Base-by-base conservation (phyloP, 2,888 invertebrate genomes). In the Conistra vaccinii region DNA sequence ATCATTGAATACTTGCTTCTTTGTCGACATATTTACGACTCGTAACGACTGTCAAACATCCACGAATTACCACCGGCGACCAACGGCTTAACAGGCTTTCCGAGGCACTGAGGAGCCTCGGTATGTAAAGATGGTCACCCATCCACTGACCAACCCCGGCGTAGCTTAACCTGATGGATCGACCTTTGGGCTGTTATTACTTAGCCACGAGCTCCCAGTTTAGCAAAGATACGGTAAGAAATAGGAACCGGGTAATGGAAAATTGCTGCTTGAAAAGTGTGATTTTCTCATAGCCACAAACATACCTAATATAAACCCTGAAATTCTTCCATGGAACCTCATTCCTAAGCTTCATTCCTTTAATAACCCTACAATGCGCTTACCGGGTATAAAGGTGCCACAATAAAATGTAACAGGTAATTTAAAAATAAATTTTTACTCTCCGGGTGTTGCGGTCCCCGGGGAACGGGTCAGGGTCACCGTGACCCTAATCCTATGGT, bases 401-500 rank as follows among this genome's bases (percentile, higher is more conserved):
- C 74, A 67, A 70, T 83, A 78, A 81, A 77, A 42, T 76, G 71
- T 83, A 73, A 73, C 73, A 86, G 81, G 80, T 81, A 70, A 85
- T 85, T 79, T 84, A 74, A 86, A 85, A 86, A 87, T 84, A 87
- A 73, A 84, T 77, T 70, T 77, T 53, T 77, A 83, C 85, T 86
- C 81, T 71, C 63, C 69, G 17, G 57, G 70, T 55, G 53, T 68
- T 51, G 72, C 74, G 62, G 57, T 51, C 67, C 51, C 74, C 73
- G 65, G 68, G 63, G 73, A 75, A 12, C 29, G 73, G 89, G 90
- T 89, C 90, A 89, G 69, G 89, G 90, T 80, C 81, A 73, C 75
- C 14, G 70, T 75, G 89, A 84, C 89, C 89, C 76, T 81, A 86
- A 87, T 89, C 90, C 82, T 69, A 80, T 72, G 73, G 83, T 86